Base-by-base conservation (phyloP, 2,888 invertebrate genomes). In the Bugulina stolonifera region DNA sequence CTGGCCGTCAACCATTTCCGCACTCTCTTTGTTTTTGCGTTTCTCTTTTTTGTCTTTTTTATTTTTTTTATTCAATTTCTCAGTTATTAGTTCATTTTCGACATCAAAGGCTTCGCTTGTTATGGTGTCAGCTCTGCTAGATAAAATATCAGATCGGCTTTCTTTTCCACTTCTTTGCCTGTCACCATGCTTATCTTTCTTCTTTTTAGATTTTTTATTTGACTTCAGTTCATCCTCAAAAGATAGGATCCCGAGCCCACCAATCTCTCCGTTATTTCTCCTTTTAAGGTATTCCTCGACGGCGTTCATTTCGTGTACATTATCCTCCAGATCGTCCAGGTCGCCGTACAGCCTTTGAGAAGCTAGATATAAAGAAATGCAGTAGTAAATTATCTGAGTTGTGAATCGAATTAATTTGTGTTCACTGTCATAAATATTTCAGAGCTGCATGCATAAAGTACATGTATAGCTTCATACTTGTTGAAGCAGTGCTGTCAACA, bases 41-140 rank as follows among this genome's bases (percentile, higher is more conserved):
- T 64, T 64, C n/a, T 64, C 64, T 23, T 57, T 57, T 57, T 57
- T 57, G 23, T 57, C 57, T n/a, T 64, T 64, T 32, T 64, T 64
- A 2, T 25, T 32, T 32, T 64, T 64, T 64, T 64, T 64, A n/a
- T 64, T 27, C 22, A 25, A 3, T n/a, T 55, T 55, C n/a, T 55
- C 55, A 14, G 32, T 10, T 14, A 64, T 27, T 32, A 64, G 2
- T 64, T 64, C 64, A 32, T 64, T 64, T 64, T 64, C 64, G 3
- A 64, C 18, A 27, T 64, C 64, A 2, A 32, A 64, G 10, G 34
- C 27, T 27, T 64, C 64, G 32, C 32, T 64, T 2, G 2, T n/a
- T 18, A 25, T 5, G 2, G 64, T 25, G 22, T 64, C 32, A 29
- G 27, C 18, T 64, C 27, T 64, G n/a, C 32, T 34, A 32, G 64